phyloP scores from a whole-genome alignment of 1,140 invertebrate species.

The Chrysoperla carnea region DNA sequence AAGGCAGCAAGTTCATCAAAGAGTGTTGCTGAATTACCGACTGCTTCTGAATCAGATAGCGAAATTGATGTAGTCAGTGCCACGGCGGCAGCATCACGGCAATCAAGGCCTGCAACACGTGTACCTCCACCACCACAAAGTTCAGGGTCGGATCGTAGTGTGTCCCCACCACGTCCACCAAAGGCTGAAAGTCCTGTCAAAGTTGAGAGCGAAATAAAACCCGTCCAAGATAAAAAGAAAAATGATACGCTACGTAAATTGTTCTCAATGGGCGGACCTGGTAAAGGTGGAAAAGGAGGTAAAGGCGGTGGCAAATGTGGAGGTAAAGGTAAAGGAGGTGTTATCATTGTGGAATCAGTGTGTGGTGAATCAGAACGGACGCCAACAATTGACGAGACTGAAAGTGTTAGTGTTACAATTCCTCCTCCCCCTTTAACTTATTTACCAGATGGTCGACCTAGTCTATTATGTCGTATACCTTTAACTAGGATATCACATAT shows the following conservation, averaged over 20 bases:
- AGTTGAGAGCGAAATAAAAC: slow-evolving; percentile 29
- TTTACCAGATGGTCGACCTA: slow-evolving; percentile 17
- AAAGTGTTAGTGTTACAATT: background rate
- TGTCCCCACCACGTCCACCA: slow-evolving; percentile 14
- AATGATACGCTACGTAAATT: slow-evolving; percentile 45
- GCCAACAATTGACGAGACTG: background rate
- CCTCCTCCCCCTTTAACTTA: slow-evolving; percentile 14
- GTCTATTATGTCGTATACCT: slow-evolving; percentile 23
- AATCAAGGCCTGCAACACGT: background rate
- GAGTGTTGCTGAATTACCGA: background rate
- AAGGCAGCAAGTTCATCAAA: background rate
- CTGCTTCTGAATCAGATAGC: background rate
- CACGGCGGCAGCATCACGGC: background rate
- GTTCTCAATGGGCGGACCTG: slow-evolving; percentile 25
- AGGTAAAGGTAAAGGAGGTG: slow-evolving; percentile 32
- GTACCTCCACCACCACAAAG: slow-evolving; percentile 1
- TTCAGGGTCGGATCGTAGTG: slow-evolving; percentile 5
- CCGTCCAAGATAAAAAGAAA: slow-evolving; percentile 49
- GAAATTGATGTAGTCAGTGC: background rate
- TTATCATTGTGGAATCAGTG: slow-evolving; percentile 33
- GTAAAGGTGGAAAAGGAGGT: slow-evolving; percentile 24
- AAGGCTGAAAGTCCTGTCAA: slow-evolving; percentile 28
- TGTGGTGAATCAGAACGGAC: slow-evolving; percentile 17
- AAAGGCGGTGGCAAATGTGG: slow-evolving; percentile 36
- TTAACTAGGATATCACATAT: slow-evolving; percentile 20